Evolutionary conservation across 1,140 invertebrate species (phyloP).

Genomic region (Harpegnathos saltator): DNA sequence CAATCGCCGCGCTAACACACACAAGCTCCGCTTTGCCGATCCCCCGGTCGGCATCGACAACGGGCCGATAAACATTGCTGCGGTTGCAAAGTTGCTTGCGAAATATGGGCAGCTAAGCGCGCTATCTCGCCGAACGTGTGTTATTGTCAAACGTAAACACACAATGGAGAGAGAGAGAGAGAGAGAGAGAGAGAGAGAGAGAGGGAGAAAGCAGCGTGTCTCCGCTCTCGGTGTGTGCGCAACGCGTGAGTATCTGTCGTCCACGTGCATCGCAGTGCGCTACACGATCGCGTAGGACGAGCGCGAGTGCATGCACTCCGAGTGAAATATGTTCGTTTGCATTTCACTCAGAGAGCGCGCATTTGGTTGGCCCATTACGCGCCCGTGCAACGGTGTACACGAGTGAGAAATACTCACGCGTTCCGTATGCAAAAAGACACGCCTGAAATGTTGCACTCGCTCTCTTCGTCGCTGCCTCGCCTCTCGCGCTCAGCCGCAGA

Average conservation of each 20-base stretch:
- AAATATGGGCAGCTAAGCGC: not conserved
- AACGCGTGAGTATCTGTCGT: slow-evolving; percentile 25
- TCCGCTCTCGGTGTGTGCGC: not conserved
- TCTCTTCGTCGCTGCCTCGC: not conserved
- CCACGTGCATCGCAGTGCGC: not conserved
- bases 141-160: not conserved
- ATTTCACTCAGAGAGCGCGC: slow-evolving; percentile 25
- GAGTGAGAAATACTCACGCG: slow-evolving; percentile 11
- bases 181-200: too few relatives aligned
- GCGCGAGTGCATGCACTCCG: slow-evolving; percentile 18
- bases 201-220: not conserved
- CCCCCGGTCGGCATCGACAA: not conserved
- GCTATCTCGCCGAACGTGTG: not conserved
- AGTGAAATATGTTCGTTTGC: slow-evolving; percentile 35
- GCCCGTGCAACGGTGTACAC: not conserved
- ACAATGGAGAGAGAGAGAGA: not conserved
- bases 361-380: slow-evolving; percentile 10
- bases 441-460: not conserved
- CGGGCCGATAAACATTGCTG: not conserved
- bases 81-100: not conserved
- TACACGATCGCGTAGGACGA: slow-evolving; percentile 29
- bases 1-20: not conserved
- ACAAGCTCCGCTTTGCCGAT: not conserved
- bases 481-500: not conserved
- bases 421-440: not conserved